Percentiles rank a stretch among this genome's conserved stretches.
Evolutionary conservation across 1,140 invertebrate genomes (phyloP).

Genomic region (Lithobius niger): DNA sequence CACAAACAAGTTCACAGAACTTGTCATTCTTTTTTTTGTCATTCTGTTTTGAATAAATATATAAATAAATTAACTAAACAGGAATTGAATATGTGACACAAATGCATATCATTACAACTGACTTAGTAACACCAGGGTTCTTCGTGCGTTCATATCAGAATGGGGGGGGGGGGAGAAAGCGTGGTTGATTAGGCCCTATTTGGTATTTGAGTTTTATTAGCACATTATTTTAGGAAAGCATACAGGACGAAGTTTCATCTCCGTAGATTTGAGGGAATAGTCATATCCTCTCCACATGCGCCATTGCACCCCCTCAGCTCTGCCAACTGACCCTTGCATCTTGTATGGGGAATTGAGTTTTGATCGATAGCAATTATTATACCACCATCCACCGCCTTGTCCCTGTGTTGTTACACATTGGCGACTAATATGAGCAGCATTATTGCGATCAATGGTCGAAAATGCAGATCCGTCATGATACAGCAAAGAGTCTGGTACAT

Average conservation of each 20-base stretch:
- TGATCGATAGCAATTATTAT: background rate
- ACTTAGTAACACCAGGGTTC: background rate
- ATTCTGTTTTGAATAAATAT: background rate
- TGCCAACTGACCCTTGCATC: background rate
- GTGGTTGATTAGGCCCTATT: too few species aligned
- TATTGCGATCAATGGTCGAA: background rate
- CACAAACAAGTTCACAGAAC: background rate
- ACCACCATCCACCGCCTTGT: constrained; percentile 1
- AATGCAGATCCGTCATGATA: background rate
- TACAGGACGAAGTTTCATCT: background rate
- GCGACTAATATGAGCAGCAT: background rate
- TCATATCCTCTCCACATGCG: background rate
- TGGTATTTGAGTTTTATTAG: too few species aligned
- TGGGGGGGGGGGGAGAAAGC: background rate
- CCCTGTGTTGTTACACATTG: background rate
- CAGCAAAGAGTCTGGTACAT: background rate
- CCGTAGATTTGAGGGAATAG: background rate
- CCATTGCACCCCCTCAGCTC: background rate
- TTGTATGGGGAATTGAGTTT: background rate
- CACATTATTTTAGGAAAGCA: too few species aligned
- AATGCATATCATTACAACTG: background rate
- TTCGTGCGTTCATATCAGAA: background rate
- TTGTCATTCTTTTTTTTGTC: background rate
- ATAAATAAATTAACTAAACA: too few species aligned
- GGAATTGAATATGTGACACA: too few species aligned